A percentile compares a stretch with the other conserved stretches of the same genome.
Evolutionary conservation across 2,888 invertebrate genomes (phyloP).

Genomic region (Drosophila peninsularis): DNA sequence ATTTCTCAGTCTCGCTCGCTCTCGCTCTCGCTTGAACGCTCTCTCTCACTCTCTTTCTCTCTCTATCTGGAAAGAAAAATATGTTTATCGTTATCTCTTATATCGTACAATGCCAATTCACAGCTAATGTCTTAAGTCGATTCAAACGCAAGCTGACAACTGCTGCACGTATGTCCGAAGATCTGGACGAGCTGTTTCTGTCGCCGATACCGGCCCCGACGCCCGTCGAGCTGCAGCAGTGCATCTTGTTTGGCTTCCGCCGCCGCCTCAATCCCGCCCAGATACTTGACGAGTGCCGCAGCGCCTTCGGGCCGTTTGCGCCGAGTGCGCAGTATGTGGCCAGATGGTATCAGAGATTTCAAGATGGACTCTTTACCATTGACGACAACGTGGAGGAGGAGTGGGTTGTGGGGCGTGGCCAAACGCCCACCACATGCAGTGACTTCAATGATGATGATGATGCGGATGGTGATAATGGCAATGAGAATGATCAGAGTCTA

Average conservation of each 20-base stretch:
- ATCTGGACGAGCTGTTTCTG: conserved; percentile 68
- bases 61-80: conserved; percentile 11
- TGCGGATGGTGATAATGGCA: conserved; percentile 27
- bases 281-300: conserved; percentile 71
- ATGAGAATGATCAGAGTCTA: conserved; percentile 32
- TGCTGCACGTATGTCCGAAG: conserved; percentile 66
- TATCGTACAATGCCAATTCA: conserved; percentile 37
- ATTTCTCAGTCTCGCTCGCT: conserved; percentile 1
- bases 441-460: conserved; percentile 50
- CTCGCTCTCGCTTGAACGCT: neutral
- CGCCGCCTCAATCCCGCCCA: conserved; percentile 68
- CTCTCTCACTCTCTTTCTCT: neutral
- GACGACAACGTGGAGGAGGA: conserved; percentile 62
- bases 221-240: conserved; percentile 68
- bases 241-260: conserved; percentile 72
- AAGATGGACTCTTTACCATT: conserved; percentile 62
- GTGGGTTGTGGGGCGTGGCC: conserved; percentile 44
- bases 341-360: conserved; percentile 71
- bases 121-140: conserved; percentile 75
- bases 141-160: conserved; percentile 57
- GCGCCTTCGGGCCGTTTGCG: conserved; percentile 69
- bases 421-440: conserved; percentile 70
- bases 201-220: conserved; percentile 71
- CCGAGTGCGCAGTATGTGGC: conserved; percentile 70
- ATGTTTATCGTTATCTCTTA: conserved; percentile 35